These are phyloP conservation scores for Drosophila sechellia DNA, from an alignment of 1,140 invertebrate species.

Conservation along the genomic window DNA sequence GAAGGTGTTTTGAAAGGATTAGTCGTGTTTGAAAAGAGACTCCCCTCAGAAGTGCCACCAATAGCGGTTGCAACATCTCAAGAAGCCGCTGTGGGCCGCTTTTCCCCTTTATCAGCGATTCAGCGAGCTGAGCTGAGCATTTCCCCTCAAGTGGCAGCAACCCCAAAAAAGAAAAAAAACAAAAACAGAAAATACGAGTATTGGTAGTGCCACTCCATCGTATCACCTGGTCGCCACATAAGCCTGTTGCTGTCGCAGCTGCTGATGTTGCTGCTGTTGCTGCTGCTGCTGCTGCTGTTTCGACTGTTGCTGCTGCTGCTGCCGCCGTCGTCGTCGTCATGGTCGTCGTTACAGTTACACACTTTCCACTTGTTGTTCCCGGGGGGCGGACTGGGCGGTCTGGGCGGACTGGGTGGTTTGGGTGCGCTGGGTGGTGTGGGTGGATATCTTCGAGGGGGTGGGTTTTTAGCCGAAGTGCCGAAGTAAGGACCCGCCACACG, in stretches of 20 bases:
- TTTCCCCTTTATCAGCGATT: slow-evolving; percentile 42
- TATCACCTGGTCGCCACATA: slow-evolving; percentile 33
- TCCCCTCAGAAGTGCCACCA: not conserved
- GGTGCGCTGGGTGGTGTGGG: not conserved
- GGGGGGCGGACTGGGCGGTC: not conserved
- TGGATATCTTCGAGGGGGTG: not conserved
- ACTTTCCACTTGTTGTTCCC: slow-evolving; percentile 77
- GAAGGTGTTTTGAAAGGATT: not conserved
- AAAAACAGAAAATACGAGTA: slow-evolving; percentile 7
- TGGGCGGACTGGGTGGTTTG: not conserved
- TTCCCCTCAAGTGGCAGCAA: slow-evolving; percentile 18
- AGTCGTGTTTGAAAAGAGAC: not conserved
- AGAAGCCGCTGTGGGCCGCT: slow-evolving; percentile 1
- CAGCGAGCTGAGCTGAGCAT: slow-evolving; percentile 40
- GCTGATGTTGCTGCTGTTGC: slow-evolving; percentile 34
- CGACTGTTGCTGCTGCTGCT: slow-evolving; percentile 12
- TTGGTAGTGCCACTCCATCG: slow-evolving; percentile 9
- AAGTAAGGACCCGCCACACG: slow-evolving; percentile 21
- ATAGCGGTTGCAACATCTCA: not conserved
- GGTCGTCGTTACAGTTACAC: slow-evolving; percentile 53
- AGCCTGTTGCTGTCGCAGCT: slow-evolving; percentile 49
- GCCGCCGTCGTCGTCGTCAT: slow-evolving; percentile 16
- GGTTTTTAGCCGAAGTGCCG: slow-evolving; percentile 14
- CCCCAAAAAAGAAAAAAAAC: slow-evolving; percentile 4
- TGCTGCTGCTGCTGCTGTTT: slow-evolving; percentile 22